A percentile compares a stretch with the other conserved stretches of the same genome.
Conservation (phyloP, 2,888 invertebrate genomes). For the Phyto melanocephala region DNA sequence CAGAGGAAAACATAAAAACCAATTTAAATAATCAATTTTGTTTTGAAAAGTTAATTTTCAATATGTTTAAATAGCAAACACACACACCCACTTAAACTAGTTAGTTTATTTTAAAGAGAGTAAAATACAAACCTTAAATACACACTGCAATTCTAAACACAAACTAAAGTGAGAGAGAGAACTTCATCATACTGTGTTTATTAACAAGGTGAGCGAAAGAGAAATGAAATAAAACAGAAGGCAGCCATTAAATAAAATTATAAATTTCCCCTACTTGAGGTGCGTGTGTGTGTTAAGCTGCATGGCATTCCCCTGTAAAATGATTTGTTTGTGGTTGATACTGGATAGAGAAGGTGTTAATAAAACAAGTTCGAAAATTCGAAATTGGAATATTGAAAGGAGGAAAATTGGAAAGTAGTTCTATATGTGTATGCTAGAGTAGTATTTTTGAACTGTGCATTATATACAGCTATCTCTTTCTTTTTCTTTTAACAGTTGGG, state of each 20-base stretch:
- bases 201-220: no score
- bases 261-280: not conserved
- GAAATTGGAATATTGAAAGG: slow-evolving; percentile 43
- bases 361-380: slow-evolving; percentile 54
- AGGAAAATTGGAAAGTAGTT: not conserved
- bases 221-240: not conserved
- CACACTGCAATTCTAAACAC: no score
- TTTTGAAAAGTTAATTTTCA: slow-evolving; percentile 64
- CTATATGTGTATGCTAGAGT: not conserved
- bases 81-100: not conserved
- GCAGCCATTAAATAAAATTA: slow-evolving; percentile 62
- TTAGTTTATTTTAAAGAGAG: not conserved
- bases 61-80: slow-evolving; percentile 42
- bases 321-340: no score
- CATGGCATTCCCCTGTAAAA: no score
- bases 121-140: not conserved
- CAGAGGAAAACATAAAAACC: not conserved
- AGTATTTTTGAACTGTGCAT: not conserved
- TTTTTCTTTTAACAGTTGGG: not conserved
- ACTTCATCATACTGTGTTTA: no score
- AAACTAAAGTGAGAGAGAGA: not conserved
- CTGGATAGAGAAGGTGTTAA: not conserved
- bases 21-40: slow-evolving; percentile 55
- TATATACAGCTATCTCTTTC: slow-evolving; percentile 11
- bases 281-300: no score